A percentile compares a stretch with the other conserved stretches of the same genome.
Conservation (phyloP, 2,797 vertebrate species). For the Anniella stebbinsi region DNA sequence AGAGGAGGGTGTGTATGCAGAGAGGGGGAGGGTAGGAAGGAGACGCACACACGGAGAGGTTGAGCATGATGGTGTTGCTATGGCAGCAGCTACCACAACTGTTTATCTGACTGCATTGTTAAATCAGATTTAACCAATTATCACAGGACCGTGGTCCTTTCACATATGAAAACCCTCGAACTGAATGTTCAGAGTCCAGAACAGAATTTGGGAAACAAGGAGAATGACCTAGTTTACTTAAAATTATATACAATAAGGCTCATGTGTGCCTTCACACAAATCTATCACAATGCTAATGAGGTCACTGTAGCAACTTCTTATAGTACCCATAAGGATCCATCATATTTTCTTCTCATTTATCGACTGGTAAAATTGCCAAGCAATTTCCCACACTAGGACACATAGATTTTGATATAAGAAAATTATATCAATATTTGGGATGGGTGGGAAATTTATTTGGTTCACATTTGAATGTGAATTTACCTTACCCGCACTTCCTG, state of each 20-base stretch:
- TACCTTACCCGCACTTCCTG: not conserved
- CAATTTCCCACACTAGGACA: not conserved
- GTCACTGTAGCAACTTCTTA: not conserved
- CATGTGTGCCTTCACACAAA: not conserved
- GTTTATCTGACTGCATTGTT: slow-evolving; percentile 86
- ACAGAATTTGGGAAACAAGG: slow-evolving; percentile 32
- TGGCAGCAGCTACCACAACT: slow-evolving; percentile 91
- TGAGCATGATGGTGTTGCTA: slow-evolving; percentile 87
- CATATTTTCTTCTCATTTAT: not conserved
- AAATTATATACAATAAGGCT: not conserved
- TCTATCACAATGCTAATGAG: slow-evolving; percentile 14
- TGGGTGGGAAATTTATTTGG: not conserved
- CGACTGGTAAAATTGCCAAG: not conserved
- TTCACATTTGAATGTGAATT: not conserved
- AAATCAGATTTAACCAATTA: slow-evolving; percentile 82
- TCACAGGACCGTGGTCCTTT: slow-evolving; percentile 54
- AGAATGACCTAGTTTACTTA: slow-evolving; percentile 23
- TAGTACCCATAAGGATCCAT: not conserved
- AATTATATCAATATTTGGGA: not conserved
- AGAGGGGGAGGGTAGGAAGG: slow-evolving; percentile 51
- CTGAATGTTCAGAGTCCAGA: slow-evolving; percentile 26
- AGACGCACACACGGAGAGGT: slow-evolving; percentile 67
- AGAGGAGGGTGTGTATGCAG: slow-evolving; percentile 71
- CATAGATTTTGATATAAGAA: not conserved
- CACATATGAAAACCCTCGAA: slow-evolving; percentile 59